Base-by-base conservation (phyloP, 2,113 vertebrate species). In the Engystomops pustulosus region DNA sequence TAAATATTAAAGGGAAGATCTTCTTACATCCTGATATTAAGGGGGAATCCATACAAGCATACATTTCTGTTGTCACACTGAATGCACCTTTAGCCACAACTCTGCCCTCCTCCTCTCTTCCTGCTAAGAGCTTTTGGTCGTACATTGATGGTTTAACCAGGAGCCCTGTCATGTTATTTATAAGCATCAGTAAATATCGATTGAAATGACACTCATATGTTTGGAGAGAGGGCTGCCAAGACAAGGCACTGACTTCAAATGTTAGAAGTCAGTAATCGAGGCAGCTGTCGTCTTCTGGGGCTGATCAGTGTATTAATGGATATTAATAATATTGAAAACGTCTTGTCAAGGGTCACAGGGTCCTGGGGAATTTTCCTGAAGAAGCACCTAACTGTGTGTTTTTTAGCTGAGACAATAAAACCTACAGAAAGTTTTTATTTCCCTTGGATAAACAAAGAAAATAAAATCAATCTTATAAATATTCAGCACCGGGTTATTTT, bases 401-500 rank as follows among this genome's bases (percentile, higher is more conserved):
- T 77, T n/a, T 38, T n/a, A 58, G 25, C 27, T 32, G 17, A 32
- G 53, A 49, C 7, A 34, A 41, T 25, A 58, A 58, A 74, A 41
- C 14, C 47, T 78, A 5, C 15, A 4, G 45, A 82, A 72, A 38
- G 34, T 58, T 58, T 44, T 72, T 72, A 18, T 36, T 38, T 53
- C n/a, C 27, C 47, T 36, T 44, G 8, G n/a, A 44, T 72, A 82
- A 82, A 72, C 68, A 58, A 44, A 72, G 80, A 58, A 82, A 82
- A 45, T 71, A 3, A 25, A 60, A 82, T 82, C 80, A 82, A 82
- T 82, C 45, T 74, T 82, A 72, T 82, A 82, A 82, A 82, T 82
- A 82, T 82, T 70, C 80, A 82, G 34, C 80, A 69, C 62, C 7
- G 45, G 38, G 69, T 60, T 80, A 45, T 60, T 82, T 27, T 82